A percentile compares a stretch with the other conserved stretches of the same genome.
Evolutionary conservation across 1,140 invertebrate genomes (phyloP).

Genomic region (Globodera rostochiensis): DNA sequence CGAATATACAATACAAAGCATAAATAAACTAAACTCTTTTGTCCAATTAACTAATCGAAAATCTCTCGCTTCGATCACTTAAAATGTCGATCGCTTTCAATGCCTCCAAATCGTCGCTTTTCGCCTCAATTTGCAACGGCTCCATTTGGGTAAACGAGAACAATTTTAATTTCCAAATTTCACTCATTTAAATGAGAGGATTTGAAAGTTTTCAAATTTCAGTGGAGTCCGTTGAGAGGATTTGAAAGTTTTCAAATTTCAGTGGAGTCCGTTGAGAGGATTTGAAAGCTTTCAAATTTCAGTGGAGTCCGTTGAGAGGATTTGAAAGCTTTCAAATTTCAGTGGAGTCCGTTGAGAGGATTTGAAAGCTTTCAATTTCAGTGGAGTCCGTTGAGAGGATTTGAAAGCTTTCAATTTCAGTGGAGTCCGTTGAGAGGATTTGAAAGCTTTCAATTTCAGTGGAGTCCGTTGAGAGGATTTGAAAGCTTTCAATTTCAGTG

Average conservation of each 20-base stretch:
- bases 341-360: background rate
- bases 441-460: no score
- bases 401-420: no score
- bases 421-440: background rate
- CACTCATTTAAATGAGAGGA: background rate
- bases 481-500: no score
- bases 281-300: no score
- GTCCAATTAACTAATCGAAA: no score
- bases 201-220: background rate
- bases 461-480: background rate
- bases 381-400: background rate
- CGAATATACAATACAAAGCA: no score
- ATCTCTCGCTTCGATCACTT: no score
- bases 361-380: no score
- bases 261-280: background rate
- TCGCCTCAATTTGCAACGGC: background rate
- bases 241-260: no score
- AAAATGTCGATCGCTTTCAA: no score
- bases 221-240: background rate
- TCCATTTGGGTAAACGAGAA: constrained; percentile 32
- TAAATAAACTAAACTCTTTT: no score
- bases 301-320: background rate
- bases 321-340: no score
- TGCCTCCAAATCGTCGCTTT: background rate
- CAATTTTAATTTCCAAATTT: constrained; percentile 14